phyloP scores from a whole-genome alignment of 1,140 invertebrate genomes.

The Camponotus floridanus region DNA sequence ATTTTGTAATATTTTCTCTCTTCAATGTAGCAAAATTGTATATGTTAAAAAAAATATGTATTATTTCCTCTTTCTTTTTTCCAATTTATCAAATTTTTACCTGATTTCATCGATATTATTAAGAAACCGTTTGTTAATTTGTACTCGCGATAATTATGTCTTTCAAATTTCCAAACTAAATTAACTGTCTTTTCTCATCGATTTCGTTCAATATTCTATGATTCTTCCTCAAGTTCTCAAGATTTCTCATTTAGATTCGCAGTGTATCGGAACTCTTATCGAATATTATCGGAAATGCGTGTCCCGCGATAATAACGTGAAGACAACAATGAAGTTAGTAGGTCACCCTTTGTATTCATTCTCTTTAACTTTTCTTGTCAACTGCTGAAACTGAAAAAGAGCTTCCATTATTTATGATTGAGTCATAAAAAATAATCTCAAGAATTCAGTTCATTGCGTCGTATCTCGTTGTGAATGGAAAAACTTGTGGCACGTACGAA shows the following conservation, averaged over 20 bases:
- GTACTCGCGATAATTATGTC: too few relatives aligned
- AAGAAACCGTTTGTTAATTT: background rate
- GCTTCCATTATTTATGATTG: background rate
- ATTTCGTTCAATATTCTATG: background rate
- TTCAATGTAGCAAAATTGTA: background rate
- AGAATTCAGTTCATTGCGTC: background rate
- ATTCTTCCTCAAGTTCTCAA: background rate
- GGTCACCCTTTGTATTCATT: slow-evolving; percentile 6
- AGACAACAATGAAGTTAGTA: slow-evolving; percentile 12
- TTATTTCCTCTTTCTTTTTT: background rate
- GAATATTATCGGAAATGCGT: background rate
- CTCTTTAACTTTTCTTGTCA: background rate
- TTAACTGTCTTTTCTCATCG: background rate
- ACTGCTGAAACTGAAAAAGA: background rate
- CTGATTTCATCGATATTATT: background rate
- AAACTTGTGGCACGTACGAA: background rate
- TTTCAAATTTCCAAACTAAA: background rate
- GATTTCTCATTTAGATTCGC: slow-evolving; percentile 36
- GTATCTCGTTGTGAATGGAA: background rate
- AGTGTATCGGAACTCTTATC: slow-evolving; percentile 9
- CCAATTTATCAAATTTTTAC: background rate
- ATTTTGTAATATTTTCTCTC: background rate
- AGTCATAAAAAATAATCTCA: slow-evolving; percentile 5
- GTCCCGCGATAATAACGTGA: slow-evolving; percentile 1
- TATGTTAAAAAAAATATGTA: too few relatives aligned